phyloP scores from a whole-genome alignment of 2,797 vertebrate genomes.

The Passerculus sandwichensis region DNA sequence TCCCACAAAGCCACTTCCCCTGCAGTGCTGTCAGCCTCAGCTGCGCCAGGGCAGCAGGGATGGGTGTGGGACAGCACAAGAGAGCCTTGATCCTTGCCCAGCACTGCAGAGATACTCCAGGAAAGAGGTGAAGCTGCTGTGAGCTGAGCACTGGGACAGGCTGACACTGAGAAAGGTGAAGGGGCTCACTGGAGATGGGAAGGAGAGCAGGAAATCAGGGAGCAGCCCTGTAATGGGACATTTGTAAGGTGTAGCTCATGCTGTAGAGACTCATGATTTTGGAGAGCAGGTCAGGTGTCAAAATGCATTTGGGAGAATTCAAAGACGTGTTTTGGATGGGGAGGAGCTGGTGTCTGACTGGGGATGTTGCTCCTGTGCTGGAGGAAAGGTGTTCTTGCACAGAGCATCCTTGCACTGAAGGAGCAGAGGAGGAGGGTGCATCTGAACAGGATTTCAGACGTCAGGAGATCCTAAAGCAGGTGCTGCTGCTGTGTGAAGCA shows the following conservation, averaged over 20 bases:
- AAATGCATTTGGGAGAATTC: not conserved
- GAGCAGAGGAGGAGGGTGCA: not conserved
- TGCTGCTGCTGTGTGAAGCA: not conserved
- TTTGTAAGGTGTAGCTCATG: not conserved
- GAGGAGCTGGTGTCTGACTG: not conserved
- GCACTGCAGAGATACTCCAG: not conserved
- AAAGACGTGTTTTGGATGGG: not conserved
- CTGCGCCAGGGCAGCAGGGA: not conserved
- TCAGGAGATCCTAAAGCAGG: accelerated
- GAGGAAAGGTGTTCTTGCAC: not conserved
- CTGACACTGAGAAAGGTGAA: not conserved
- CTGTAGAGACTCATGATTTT: accelerated
- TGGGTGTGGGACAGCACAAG: not conserved
- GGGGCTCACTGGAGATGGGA: not conserved
- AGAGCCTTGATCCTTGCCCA: not conserved
- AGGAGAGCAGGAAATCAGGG: not conserved
- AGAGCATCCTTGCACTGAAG: not conserved
- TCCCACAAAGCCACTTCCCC: not conserved
- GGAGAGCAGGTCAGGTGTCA: not conserved
- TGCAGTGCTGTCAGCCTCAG: not conserved
- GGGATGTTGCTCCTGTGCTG: not conserved
- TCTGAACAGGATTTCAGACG: not conserved
- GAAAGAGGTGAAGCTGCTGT: not conserved
- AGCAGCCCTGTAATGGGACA: no score
- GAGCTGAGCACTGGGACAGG: not conserved